These are phyloP conservation scores for Pecten maximus DNA, from an alignment of 2,888 invertebrate species.

Conservation along the genomic window DNA sequence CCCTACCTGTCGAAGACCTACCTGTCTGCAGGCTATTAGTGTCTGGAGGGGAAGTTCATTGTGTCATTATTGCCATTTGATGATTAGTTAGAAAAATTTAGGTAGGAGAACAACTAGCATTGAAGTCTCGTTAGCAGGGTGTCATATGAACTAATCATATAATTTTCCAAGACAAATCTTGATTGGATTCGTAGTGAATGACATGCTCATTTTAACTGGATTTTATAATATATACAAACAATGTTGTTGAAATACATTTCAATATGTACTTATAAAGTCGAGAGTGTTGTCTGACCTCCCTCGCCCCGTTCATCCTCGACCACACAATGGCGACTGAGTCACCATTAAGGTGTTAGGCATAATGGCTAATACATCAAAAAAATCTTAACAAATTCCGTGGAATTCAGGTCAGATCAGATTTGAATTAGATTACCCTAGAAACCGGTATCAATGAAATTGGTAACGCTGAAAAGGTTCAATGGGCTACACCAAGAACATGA, in stretches of 20 bases:
- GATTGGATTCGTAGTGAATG: no score
- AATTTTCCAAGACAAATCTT: no score
- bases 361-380: not conserved
- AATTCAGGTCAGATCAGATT: constrained; percentile 2
- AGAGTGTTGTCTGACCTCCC: no score
- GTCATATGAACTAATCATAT: no score
- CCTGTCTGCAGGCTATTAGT: not conserved
- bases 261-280: no score
- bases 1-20: not conserved
- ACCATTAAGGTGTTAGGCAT: not conserved
- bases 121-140: not conserved
- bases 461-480: not conserved
- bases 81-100: not conserved
- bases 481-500: not conserved
- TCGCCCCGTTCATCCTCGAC: not conserved
- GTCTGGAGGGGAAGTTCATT: not conserved
- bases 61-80: not conserved
- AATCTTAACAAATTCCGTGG: not conserved
- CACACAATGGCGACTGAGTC: not conserved
- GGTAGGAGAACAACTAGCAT: not conserved
- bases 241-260: no score
- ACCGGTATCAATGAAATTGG: not conserved
- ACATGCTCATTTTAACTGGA: no score
- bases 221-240: no score
- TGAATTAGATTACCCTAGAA: not conserved